Evolutionary conservation across 2,888 invertebrate genomes (phyloP), one percentile per base, ranked within the genome.

Genomic region (Cephus pulcher): DNA sequence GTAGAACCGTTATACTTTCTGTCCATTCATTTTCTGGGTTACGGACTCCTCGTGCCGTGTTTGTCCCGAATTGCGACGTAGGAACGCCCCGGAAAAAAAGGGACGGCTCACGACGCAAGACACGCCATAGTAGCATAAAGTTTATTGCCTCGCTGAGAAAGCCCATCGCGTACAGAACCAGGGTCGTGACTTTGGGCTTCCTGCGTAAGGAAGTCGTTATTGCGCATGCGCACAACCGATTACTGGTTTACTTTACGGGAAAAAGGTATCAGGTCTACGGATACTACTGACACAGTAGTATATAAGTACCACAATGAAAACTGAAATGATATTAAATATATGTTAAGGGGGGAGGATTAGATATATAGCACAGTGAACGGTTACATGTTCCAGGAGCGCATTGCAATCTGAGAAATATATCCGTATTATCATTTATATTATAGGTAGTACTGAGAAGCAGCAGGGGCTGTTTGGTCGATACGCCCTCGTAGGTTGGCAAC

Each of bases 391-490:
- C 56, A 56, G 56, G 23, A 23, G 56, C 56, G 56, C 23, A 9
- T 9, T 23, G 56, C 56, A 56, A 56, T 56, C 56, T 56, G 56
- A 23, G 15, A 23, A 56, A 34, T 71, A 34, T 71, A 32, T 71
- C 4, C 32, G 71, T 34, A 15, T 33, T 71, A 30, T 71, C 34
- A 71, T 71, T 34, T 34, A 34, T 33, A 71, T 71, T 71, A 56
- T 34, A 71, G 71, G 9, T 34, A 71, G 33, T 34, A 32, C 71
- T 33, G 71, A 32, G 74, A 74, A 75, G 78, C 76, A 77, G 75
- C 71, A 80, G 80, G 83, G 83, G 82, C 82, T 88, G 90, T 90
- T 90, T 90, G 90, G 87, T 90, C 90, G 90, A 90, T 90, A 89
- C 81, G 85, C 82, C 81, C 82, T 78, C 84, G 83, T 81, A 82